Evolutionary conservation across 2,888 invertebrate genomes (phyloP), one percentile per base, ranked within the genome.

Genomic region (Mylabris sibirica): DNA sequence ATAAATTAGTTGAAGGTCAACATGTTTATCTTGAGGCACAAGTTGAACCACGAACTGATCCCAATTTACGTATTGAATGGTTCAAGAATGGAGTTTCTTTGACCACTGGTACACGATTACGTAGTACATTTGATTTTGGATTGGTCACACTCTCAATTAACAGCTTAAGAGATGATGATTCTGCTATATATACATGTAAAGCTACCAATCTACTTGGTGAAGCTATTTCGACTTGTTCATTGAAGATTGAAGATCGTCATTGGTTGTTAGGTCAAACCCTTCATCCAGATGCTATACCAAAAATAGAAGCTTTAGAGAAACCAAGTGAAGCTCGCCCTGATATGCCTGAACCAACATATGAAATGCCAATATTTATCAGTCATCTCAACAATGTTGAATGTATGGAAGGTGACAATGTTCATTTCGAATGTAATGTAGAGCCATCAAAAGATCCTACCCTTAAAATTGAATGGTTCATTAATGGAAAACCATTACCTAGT

Each of bases 81-180:
- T 96, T 93, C 85, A 96, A 96, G 82, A 97, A 96, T 82, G 95
- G 96, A n/a, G 86, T 93, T 60, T 89, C 94, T 0, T 87, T 96
- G 20, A 93, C 94, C 69, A 95, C 94, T 69, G 96, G 95, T 75
- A 93, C 97, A 41, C 90, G 98, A 76, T 89, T 98, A 72, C 93
- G 95, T 81, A 97, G 97, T 77, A 95, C 96, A 30, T 96, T 98
- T 81, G 99, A 99, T 84, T 99, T 99, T 85, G 99, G 99, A 61
- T 89, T 97, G 70, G 98, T 99, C 0, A 95, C 97, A 0, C 85
- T 98, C 34, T 95, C 97, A 17, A 93, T 98, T 70, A 94, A 95
- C 81, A 92, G 95, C 2, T 81, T 97, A 59, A 90, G 97, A 77
- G 90, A 91, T 62, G 96, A 97, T 78, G 98, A 99, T 85, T 96